Evolutionary conservation across 2,888 invertebrate species (phyloP), one percentile per base, ranked within the genome.

Genomic region (Phaonia tiefii): DNA sequence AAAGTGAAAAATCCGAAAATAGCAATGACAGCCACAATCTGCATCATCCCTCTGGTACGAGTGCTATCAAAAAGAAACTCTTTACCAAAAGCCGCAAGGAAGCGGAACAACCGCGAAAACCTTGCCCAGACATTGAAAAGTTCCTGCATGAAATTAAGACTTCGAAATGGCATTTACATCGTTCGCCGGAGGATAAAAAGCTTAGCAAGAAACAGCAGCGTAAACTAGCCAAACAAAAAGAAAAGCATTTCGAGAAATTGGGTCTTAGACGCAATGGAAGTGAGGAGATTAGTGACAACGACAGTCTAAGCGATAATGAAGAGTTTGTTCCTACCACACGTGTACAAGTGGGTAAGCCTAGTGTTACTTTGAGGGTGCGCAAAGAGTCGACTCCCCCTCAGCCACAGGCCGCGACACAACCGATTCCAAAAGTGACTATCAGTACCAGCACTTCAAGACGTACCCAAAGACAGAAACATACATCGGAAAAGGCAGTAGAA

Each of bases 181-280:
- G 89, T 5, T 90, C 89, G n/a, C 88, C 90, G 0, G 91, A 91
- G 75, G 90, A 90, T 31, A 89, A 90, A 17, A 91, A 91, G 70
- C 83, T 91, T 0, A 91, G 90, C 76, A 90, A 90, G 70, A 90
- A 89, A 75, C 91, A 91, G 67, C 88, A 87, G 17, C 88, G 89
- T 20, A 91, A 91, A 76, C 87, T 92, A 79, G 91, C 91, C 82
- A 92, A 92, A 69, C 92, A 92, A 70, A 92, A 93, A 90, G 93
- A 93, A 82, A 92, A 92, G 82, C 93, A 93, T 85, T 88, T 93
- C 13, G 92, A 93, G 86, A 92, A 92, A 78, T 87, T 93, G 51
- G 93, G 93, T 0, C 78, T 90, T 37, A 84, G 84, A 10, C 86
- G 89, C 54, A 89, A 87, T 26, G 87, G 85, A 66, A 87, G 86